Evolutionary conservation across 2,888 invertebrate genomes (phyloP), one percentile per base, ranked within the genome.

Genomic region (Herminia tarsipennalis): DNA sequence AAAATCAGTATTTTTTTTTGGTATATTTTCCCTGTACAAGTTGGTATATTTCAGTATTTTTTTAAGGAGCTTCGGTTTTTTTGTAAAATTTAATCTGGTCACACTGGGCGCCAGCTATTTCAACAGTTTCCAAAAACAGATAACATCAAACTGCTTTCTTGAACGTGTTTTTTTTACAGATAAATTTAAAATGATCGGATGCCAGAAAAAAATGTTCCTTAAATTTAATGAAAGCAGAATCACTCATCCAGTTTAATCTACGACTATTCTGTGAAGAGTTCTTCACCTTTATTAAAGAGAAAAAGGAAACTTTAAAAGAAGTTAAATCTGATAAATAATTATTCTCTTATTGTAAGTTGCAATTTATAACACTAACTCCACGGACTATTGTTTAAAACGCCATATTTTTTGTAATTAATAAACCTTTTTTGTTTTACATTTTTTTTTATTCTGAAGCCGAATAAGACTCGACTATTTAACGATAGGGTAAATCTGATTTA

Each of bases 161-260:
- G n/a, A n/a, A n/a, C n/a, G n/a, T n/a, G n/a, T n/a, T n/a, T 10
- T 27, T 10, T 13, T 3, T 2, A 8, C 21, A 21, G 21, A 21
- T 21, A 1, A 21, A 21, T 21, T 21, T 4, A 21, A 12, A 12
- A 14, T 25, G 5, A 5, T 27, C 13, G 9, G 16, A 28, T 28
- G 36, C 27, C 13, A 37, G 18, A 37, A 37, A 28, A n/a, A n/a
- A n/a, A n/a, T n/a, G n/a, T n/a, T n/a, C n/a, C n/a, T n/a, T n/a
- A n/a, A n/a, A n/a, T n/a, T 37, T 27, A 37, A 37, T 37, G 36
- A 37, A 37, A 37, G 16, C 28, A 20, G 37, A 37, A 28, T 10
- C 27, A 37, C 36, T 43, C 44, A 32, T 39, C 34, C 39, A 34
- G 28, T 45, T 44, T 21, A 38, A 38, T 38, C 33, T 38, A 36